These are phyloP conservation scores for Xylocampa areola DNA, from an alignment of 2,888 invertebrate species.

Conservation along the genomic window DNA sequence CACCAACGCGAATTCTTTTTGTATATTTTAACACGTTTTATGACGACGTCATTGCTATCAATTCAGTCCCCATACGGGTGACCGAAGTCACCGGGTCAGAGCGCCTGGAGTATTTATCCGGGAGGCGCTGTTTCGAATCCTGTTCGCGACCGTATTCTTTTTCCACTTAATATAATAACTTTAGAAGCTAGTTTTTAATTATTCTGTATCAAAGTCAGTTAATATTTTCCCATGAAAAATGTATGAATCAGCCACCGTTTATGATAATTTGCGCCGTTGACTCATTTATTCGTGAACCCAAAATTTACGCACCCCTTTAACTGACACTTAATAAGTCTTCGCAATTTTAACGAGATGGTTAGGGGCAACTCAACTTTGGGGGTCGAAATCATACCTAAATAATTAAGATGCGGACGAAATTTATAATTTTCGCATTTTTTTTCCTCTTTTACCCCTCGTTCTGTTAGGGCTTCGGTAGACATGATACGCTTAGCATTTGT, in stretches of 20 bases:
- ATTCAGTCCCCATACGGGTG: too few species aligned
- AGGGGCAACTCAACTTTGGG: constrained; percentile 51
- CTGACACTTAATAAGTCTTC: constrained; percentile 61
- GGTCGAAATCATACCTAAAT: constrained; percentile 55
- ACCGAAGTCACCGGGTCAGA: too few species aligned
- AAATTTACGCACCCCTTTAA: constrained; percentile 50
- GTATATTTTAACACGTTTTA: too few species aligned
- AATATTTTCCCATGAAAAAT: constrained; percentile 49
- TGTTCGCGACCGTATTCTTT: too few species aligned
- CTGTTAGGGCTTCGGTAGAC: neutral
- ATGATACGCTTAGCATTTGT: neutral
- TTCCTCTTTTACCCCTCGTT: neutral
- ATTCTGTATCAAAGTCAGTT: constrained; percentile 31
- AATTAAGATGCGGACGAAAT: constrained; percentile 44
- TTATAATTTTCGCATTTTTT: constrained; percentile 22
- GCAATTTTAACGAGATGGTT: constrained; percentile 58
- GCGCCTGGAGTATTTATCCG: too few species aligned
- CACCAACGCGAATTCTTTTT: too few species aligned
- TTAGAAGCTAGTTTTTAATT: too few species aligned
- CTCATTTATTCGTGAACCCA: constrained; percentile 56
- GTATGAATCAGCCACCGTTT: constrained; percentile 56
- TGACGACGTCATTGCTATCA: too few species aligned
- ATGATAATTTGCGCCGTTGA: constrained; percentile 58
- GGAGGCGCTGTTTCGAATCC: too few species aligned
- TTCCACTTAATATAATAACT: too few species aligned